Percentiles rank a stretch among this genome's conserved stretches.
phyloP scores from a whole-genome alignment of 1,140 invertebrate species.

The Ips nitidus region DNA sequence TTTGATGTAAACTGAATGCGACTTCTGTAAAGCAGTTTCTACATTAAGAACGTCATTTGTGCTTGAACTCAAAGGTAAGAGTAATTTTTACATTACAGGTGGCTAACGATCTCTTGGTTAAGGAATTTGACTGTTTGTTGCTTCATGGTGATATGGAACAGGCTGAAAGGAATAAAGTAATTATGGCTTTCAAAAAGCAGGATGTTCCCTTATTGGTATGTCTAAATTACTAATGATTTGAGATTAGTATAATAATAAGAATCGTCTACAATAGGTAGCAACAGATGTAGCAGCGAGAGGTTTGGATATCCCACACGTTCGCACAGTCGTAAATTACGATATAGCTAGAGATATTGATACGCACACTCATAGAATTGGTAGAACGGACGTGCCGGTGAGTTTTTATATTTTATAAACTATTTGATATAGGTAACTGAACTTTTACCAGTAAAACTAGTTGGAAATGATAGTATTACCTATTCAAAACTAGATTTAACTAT shows the following conservation, averaged over 20 bases:
- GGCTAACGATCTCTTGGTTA: conserved; percentile 84
- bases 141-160: conserved; percentile 99
- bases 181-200: conserved; percentile 91
- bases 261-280: conserved; percentile 68
- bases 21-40: background rate
- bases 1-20: no score
- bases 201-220: conserved; percentile 62
- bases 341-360: conserved; percentile 98
- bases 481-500: no score
- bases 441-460: no score
- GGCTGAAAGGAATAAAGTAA: conserved; percentile 95
- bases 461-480: no score
- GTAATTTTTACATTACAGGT: conserved; percentile 58
- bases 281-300: conserved; percentile 99
- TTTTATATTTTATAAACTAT: conserved; percentile 56
- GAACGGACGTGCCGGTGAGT: conserved; percentile 78
- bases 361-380: conserved; percentile 95
- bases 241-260: background rate
- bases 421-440: background rate
- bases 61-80: background rate
- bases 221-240: background rate
- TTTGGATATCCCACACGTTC: conserved; percentile 96
- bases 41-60: background rate
- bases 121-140: conserved; percentile 85
- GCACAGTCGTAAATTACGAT: conserved; percentile 97